Evolutionary conservation across 2,888 invertebrate genomes (phyloP).

Genomic region (Lasioglossum marginatum): DNA sequence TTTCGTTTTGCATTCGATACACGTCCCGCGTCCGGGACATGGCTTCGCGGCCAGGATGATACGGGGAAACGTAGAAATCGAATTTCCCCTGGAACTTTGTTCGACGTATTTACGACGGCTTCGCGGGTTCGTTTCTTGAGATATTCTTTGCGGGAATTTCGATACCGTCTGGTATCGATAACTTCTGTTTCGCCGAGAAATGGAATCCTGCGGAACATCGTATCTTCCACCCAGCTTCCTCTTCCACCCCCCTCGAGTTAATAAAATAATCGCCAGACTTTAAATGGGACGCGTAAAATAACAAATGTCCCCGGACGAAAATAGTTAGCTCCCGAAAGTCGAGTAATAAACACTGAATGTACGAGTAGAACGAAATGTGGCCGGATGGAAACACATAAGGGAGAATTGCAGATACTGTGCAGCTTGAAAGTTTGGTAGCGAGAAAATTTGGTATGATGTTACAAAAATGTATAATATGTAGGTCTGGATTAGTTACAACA

Average conservation of each 20-base stretch:
- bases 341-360: no score
- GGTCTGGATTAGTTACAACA: no score
- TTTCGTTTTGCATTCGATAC: slow-evolving; percentile 4
- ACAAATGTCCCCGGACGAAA: background rate
- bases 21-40: background rate
- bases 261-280: background rate
- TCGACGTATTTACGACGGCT: slow-evolving; percentile 20
- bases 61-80: slow-evolving; percentile 13
- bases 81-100: slow-evolving; percentile 22
- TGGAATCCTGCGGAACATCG: background rate
- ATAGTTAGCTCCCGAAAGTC: background rate
- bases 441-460: no score
- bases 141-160: background rate
- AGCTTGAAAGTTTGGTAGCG: no score
- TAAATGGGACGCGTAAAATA: background rate
- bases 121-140: background rate
- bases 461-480: no score
- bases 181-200: background rate
- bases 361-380: no score
- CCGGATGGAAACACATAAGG: no score
- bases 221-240: background rate
- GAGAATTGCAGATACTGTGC: no score
- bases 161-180: background rate
- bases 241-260: background rate
- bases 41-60: slow-evolving; percentile 1